Conservation (phyloP, 2,888 invertebrate genomes). For the Platycheirus rosarum region DNA sequence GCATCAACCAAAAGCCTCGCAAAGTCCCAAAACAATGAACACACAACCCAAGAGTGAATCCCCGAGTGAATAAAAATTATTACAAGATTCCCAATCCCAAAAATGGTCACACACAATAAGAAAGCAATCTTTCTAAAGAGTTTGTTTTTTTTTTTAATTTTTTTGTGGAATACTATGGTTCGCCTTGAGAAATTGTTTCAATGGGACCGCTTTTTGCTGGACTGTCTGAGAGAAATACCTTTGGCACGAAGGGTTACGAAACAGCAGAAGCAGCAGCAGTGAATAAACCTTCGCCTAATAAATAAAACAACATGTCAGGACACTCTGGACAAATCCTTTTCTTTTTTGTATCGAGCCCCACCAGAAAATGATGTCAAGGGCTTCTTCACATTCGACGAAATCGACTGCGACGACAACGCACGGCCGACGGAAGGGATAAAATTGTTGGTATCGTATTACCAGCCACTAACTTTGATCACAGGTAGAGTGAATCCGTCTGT, state of each 20-base stretch:
- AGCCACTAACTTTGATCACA: slow-evolving; percentile 22
- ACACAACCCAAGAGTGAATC: slow-evolving; percentile 65
- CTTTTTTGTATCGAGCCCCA: slow-evolving; percentile 23
- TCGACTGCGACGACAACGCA: too few relatives aligned
- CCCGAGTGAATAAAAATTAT: slow-evolving; percentile 72
- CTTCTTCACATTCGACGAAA: slow-evolving; percentile 39
- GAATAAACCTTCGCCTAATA: slow-evolving; percentile 48
- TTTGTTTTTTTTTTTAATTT: slow-evolving; percentile 13
- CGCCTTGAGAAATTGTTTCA: slow-evolving; percentile 58
- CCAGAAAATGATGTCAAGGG: slow-evolving; percentile 72
- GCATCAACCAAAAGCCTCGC: neutral
- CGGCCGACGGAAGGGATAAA: slow-evolving; percentile 2
- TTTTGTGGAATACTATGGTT: slow-evolving; percentile 23
- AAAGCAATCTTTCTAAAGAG: slow-evolving; percentile 65
- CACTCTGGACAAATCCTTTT: slow-evolving; percentile 69
- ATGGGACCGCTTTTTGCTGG: slow-evolving; percentile 55
- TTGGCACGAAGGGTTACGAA: neutral
- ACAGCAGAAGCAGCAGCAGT: neutral
- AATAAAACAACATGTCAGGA: slow-evolving; percentile 74
- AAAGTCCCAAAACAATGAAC: slow-evolving; percentile 51
- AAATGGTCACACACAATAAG: slow-evolving; percentile 72
- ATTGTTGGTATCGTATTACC: slow-evolving; percentile 54
- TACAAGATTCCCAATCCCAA: slow-evolving; percentile 66
- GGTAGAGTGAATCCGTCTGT: slow-evolving; percentile 54
- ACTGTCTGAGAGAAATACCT: slow-evolving; percentile 29